Evolutionary conservation across 2,888 invertebrate species (phyloP).

Genomic region (Drosophila picticornis): DNA sequence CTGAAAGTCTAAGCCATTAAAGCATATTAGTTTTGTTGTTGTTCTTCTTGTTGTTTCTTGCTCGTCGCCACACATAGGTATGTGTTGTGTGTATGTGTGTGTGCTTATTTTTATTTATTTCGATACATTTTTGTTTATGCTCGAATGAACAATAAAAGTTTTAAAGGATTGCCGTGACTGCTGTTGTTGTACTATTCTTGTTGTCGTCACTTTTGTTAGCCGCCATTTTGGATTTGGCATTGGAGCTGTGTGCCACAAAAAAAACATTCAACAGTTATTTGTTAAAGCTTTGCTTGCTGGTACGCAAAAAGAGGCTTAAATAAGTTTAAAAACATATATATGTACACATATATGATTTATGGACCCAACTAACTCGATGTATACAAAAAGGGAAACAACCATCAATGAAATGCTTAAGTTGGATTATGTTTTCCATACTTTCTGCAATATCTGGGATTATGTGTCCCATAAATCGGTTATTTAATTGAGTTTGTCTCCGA

Average conservation of each 20-base stretch:
- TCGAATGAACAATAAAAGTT: slow-evolving; percentile 74
- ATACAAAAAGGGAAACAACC: background rate
- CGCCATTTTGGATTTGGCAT: slow-evolving; percentile 62
- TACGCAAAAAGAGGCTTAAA: background rate
- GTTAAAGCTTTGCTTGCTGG: background rate
- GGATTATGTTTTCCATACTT: background rate
- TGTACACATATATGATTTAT: background rate
- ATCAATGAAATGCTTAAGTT: background rate
- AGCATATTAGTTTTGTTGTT: slow-evolving; percentile 73
- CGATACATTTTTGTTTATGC: slow-evolving; percentile 68
- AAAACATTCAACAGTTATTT: slow-evolving; percentile 65
- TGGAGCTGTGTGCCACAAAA: slow-evolving; percentile 23
- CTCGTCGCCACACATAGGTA: slow-evolving; percentile 8
- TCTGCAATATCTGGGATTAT: background rate
- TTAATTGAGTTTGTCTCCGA: background rate
- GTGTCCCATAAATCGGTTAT: background rate
- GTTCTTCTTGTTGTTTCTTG: slow-evolving; percentile 1
- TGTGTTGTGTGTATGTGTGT: background rate
- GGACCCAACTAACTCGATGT: background rate
- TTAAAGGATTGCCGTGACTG: slow-evolving; percentile 72
- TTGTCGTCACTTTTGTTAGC: slow-evolving; percentile 32
- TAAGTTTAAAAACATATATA: background rate
- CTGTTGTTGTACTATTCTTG: slow-evolving; percentile 14
- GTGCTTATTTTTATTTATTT: slow-evolving; percentile 65
- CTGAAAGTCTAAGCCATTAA: slow-evolving; percentile 78